phyloP scores from a whole-genome alignment of 2,797 vertebrate genomes.

The Alauda arvensis region DNA sequence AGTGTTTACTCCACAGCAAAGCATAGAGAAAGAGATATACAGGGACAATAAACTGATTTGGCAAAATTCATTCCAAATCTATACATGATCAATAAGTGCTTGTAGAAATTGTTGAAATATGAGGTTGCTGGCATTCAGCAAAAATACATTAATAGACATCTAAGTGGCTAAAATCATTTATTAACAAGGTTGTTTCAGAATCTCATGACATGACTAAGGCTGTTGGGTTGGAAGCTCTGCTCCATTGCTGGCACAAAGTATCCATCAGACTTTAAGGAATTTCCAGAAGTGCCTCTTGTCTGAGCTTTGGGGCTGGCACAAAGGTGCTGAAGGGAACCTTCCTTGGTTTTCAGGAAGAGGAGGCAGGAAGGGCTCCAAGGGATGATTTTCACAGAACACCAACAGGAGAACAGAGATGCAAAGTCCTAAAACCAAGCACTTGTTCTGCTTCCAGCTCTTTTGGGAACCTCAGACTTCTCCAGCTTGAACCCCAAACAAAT shows the following conservation, averaged over 20 bases:
- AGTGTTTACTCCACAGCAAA: conserved; percentile 22
- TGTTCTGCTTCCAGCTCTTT: neutral
- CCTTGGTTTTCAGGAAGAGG: neutral
- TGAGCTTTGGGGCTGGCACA: neutral
- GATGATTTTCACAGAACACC: neutral
- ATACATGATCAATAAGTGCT: conserved; percentile 48
- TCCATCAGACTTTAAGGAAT: neutral
- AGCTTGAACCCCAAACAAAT: neutral
- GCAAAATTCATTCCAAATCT: conserved; percentile 57
- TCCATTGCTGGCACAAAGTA: neutral
- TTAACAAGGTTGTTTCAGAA: conserved; percentile 8
- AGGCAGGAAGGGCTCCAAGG: neutral
- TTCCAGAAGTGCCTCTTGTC: neutral
- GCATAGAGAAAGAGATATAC: conserved; percentile 5
- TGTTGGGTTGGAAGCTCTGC: neutral
- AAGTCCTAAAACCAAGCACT: neutral
- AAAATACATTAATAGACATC: conserved; percentile 34
- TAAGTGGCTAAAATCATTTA: conserved; percentile 47
- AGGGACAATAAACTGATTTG: conserved; percentile 40
- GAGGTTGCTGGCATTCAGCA: conserved; percentile 35
- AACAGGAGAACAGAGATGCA: neutral
- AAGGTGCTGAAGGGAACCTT: neutral
- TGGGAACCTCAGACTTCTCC: neutral
- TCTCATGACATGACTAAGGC: neutral
- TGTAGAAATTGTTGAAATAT: conserved; percentile 40